phyloP scores from a whole-genome alignment of 2,888 invertebrate species.

The Drepana falcataria region DNA sequence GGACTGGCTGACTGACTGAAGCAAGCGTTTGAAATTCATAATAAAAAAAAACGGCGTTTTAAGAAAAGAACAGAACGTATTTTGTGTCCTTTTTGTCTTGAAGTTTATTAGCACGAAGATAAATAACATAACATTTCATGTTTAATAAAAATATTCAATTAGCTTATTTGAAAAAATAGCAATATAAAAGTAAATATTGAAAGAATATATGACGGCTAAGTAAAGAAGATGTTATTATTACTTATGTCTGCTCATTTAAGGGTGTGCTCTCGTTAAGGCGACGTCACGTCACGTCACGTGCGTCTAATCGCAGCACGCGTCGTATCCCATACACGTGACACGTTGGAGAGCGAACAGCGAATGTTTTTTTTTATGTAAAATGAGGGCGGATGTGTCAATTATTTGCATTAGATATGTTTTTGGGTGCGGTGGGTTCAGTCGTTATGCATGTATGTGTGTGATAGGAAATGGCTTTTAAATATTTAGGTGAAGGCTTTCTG shows the following conservation, averaged over 20 bases:
- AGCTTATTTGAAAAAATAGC: too few species aligned
- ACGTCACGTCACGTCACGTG: constrained; percentile 27
- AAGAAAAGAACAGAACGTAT: too few species aligned
- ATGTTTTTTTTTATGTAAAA: constrained; percentile 34
- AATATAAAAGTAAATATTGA: too few species aligned
- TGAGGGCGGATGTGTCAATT: constrained; percentile 38
- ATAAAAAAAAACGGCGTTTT: too few species aligned
- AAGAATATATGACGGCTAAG: neutral
- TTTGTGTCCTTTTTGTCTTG: too few species aligned
- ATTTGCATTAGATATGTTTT: constrained; percentile 25
- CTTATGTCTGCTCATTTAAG: constrained; percentile 18
- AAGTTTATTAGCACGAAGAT: too few species aligned
- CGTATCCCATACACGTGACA: constrained; percentile 43
- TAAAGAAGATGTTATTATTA: constrained; percentile 5
- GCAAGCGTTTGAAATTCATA: too few species aligned
- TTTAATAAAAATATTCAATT: too few species aligned
- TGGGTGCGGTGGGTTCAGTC: constrained; percentile 10
- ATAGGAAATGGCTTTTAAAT: neutral
- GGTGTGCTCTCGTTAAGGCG: constrained; percentile 25
- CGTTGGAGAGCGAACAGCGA: constrained; percentile 20
- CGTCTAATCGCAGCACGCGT: constrained; percentile 34
- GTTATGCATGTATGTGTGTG: constrained; percentile 2
- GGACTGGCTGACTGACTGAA: too few species aligned
- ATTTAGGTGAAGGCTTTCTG: too few species aligned
- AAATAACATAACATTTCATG: too few species aligned